A percentile compares a stretch with the other conserved stretches of the same genome.
phyloP scores from a whole-genome alignment of 1,140 invertebrate species.

The Rhizoglyphus robini region DNA sequence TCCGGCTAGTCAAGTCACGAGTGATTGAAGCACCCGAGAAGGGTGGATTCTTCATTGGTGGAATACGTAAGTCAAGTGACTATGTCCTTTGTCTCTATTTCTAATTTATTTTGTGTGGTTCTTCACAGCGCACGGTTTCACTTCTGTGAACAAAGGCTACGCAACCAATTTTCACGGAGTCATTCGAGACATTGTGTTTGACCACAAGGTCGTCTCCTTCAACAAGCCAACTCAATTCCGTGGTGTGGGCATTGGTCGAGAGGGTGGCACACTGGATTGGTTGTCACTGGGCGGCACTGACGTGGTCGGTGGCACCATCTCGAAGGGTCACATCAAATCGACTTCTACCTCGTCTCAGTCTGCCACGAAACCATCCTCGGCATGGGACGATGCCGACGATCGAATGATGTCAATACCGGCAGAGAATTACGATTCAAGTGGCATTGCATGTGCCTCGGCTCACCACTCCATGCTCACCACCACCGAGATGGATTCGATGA shows the following conservation, averaged over 20 bases:
- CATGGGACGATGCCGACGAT: background rate
- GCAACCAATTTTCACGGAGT: slow-evolving; percentile 45
- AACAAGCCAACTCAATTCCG: slow-evolving; percentile 49
- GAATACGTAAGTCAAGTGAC: slow-evolving; percentile 34
- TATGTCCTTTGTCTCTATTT: background rate
- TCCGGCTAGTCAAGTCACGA: slow-evolving; percentile 35
- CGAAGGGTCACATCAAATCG: background rate
- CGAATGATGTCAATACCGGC: slow-evolving; percentile 4
- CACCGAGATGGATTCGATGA: background rate
- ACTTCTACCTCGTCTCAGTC: background rate
- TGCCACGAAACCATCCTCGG: background rate
- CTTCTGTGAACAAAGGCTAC: slow-evolving; percentile 1
- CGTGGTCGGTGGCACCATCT: background rate
- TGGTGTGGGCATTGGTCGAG: slow-evolving; percentile 55
- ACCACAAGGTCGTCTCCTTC: slow-evolving; percentile 52
- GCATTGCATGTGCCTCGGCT: background rate
- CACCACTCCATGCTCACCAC: background rate
- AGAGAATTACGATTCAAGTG: slow-evolving; percentile 6
- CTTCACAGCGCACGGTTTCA: slow-evolving; percentile 26
- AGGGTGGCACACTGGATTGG: slow-evolving; percentile 24
- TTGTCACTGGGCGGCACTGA: background rate
- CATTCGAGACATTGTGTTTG: slow-evolving; percentile 63
- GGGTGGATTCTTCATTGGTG: slow-evolving; percentile 46
- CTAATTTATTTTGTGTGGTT: background rate
- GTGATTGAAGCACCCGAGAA: slow-evolving; percentile 39